A percentile compares a stretch with the other conserved stretches of the same genome.
phyloP scores from a whole-genome alignment of 2,113 vertebrate species.

The Eurypyga helias region DNA sequence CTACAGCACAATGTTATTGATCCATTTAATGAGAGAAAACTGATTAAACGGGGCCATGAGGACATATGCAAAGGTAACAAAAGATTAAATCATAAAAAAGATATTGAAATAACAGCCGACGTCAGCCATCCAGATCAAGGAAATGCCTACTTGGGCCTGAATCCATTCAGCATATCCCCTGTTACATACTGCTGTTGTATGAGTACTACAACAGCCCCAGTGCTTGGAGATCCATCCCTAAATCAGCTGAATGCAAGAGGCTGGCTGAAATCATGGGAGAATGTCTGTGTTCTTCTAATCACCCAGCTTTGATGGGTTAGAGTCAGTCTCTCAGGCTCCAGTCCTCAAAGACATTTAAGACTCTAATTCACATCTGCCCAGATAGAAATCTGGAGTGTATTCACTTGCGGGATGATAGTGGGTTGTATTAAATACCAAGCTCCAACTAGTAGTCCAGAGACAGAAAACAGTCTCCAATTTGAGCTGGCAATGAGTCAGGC shows the following conservation, averaged over 20 bases:
- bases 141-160: background rate
- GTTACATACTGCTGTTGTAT: background rate
- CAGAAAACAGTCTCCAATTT: background rate
- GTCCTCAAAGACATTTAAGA: background rate
- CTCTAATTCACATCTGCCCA: background rate
- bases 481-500: constrained; percentile 8
- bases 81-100: background rate
- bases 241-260: background rate
- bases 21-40: background rate
- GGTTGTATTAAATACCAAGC: background rate
- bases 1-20: background rate
- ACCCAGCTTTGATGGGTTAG: background rate
- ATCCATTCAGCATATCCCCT: background rate
- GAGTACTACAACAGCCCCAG: background rate
- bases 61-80: background rate
- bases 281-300: background rate
- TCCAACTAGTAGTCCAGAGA: background rate
- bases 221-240: background rate
- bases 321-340: background rate
- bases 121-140: background rate
- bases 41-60: background rate
- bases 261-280: background rate
- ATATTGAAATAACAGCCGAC: background rate
- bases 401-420: background rate
- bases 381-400: background rate